Percentiles rank a stretch among this genome's conserved stretches.
Conservation (phyloP, 2,113 vertebrate genomes). For the Pipa parva region DNA sequence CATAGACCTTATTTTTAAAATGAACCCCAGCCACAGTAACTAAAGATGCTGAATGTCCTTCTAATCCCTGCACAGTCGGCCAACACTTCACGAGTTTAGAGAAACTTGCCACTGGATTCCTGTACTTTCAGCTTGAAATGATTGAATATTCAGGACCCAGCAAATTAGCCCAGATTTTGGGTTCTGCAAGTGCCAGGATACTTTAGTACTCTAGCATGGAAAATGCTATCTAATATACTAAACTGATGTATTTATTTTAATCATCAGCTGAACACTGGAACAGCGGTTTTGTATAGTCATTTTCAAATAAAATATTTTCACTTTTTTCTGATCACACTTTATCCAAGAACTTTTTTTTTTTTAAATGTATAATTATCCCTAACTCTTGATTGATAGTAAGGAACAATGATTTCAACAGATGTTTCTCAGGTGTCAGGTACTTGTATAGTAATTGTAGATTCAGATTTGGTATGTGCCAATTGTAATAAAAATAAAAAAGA, state of each 20-base stretch:
- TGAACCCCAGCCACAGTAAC: neutral
- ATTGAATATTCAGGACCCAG: conserved; percentile 15
- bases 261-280: neutral
- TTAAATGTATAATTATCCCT: conserved; percentile 44
- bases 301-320: too few relatives aligned
- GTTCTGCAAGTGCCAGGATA: conserved; percentile 8
- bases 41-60: neutral
- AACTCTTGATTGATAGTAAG: conserved; percentile 40
- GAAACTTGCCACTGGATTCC: neutral
- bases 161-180: neutral
- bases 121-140: neutral
- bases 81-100: neutral
- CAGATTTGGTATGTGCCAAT: conserved; percentile 56
- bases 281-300: conserved; percentile 17
- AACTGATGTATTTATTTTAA: neutral
- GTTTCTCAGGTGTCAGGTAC: conserved; percentile 48
- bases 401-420: conserved; percentile 47
- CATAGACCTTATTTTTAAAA: neutral
- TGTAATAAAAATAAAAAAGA: conserved; percentile 46
- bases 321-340: too few relatives aligned
- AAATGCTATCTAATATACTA: conserved; percentile 9
- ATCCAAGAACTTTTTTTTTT: too few relatives aligned
- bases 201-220: neutral
- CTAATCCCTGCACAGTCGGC: neutral
- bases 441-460: conserved; percentile 46